A percentile compares a stretch with the other conserved stretches of the same genome.
Evolutionary conservation across 2,113 vertebrate species (phyloP).

Genomic region (Python bivittatus): DNA sequence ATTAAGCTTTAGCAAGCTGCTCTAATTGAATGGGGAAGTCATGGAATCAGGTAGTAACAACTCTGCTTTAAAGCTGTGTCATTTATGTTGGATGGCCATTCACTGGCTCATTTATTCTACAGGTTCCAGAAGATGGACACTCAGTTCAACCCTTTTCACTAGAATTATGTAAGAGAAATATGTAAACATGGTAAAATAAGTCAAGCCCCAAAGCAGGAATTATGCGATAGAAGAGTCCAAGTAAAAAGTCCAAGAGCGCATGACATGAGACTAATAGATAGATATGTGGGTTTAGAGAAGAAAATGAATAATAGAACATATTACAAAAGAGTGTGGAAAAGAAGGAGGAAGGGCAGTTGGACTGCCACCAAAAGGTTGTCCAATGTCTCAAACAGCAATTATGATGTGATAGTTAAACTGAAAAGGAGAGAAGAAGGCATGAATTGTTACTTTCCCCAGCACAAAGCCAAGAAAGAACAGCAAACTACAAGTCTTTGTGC

Average conservation of each 20-base stretch:
- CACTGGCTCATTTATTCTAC: not conserved
- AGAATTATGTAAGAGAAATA: not conserved
- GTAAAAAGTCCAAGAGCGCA: not conserved
- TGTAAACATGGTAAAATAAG: not conserved
- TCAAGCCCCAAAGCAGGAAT: not conserved
- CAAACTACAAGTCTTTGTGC: conserved; percentile 27
- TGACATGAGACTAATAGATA: not conserved
- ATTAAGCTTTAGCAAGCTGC: not conserved
- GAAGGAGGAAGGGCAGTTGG: conserved; percentile 40
- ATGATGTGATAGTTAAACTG: conserved; percentile 45
- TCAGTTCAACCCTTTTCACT: not conserved
- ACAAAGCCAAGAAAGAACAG: conserved; percentile 54
- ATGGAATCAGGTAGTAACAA: not conserved
- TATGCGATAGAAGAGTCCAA: not conserved
- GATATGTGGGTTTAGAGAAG: not conserved
- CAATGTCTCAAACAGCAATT: conserved; percentile 43
- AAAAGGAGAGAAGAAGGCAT: conserved; percentile 11
- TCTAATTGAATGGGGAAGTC: not conserved
- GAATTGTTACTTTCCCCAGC: conserved; percentile 29
- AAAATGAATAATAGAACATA: not conserved
- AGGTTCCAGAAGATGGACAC: not conserved
- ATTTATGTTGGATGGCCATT: not conserved
- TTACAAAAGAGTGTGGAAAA: not conserved
- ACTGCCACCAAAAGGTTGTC: conserved; percentile 60
- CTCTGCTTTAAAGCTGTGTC: not conserved